Base-by-base conservation (phyloP, 2,888 invertebrate species). In the Podotricha telesiphe region DNA sequence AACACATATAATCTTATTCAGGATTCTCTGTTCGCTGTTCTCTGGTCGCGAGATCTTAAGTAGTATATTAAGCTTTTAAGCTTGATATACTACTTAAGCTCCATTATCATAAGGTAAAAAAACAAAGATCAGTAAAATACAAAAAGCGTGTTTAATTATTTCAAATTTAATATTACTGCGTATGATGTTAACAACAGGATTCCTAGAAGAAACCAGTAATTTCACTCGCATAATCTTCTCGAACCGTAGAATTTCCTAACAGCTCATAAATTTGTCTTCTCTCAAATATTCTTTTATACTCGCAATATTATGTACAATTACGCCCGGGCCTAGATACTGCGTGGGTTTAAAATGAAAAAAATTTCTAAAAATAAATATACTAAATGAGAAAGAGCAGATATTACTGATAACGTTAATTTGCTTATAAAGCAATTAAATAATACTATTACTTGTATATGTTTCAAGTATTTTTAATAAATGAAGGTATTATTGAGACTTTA, bases 291-390 rank as follows among this genome's bases (percentile, higher is more conserved):
- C 59, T 71, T 71, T 28, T 67, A 67, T 71, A 70, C 59, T 62
- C 63, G 45, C 45, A 64, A 58, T 55, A 70, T 77, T 76, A 78
- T 72, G 69, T 76, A 68, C 65, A 66, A 72, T 75, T 67, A 70
- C 70, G 56, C 65, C 51, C 56, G 53, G 64, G 67, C 53, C 71
- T 72, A 67, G 75, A 73, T 50, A 55, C 64, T 68, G 76, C 75
- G 78, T 77, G 75, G 78, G 78, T 53, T 67, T 22, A 81, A 82
- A 86, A 82, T 81, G 78, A 75, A 82, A 81, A 84, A 82, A 84
- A 70, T 73, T 69, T 77, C 81, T 79, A 79, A 78, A 75, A 77
- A 83, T 86, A 83, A 76, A 78, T 71, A 72, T 64, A 62, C 70
- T 68, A 73, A 72, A 73, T 74, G 74, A 73, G 74, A 77, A 74